A percentile compares a stretch with the other conserved stretches of the same genome.
These are phyloP conservation scores for Cydia strobilella DNA, from an alignment of 1,140 invertebrate genomes.

Conservation along the genomic window DNA sequence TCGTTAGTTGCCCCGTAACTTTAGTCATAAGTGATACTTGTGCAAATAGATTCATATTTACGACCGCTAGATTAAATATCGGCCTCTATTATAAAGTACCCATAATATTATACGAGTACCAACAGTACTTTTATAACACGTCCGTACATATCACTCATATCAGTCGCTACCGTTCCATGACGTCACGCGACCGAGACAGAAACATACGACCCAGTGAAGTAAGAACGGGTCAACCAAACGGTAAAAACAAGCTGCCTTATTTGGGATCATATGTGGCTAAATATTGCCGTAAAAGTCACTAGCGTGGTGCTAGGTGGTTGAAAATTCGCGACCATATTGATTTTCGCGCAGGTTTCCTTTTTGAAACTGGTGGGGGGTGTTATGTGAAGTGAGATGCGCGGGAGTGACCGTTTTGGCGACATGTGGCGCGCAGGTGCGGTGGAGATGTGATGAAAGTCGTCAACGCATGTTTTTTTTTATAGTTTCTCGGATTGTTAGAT, in stretches of 20 bases:
- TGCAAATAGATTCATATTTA: too few species aligned
- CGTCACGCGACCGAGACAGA: conserved; percentile 56
- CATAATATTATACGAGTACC: neutral
- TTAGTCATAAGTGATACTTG: too few species aligned
- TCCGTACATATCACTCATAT: conserved; percentile 36
- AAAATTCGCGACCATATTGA: conserved; percentile 48
- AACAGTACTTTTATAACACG: neutral
- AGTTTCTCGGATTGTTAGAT: conserved; percentile 32
- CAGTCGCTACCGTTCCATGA: conserved; percentile 56
- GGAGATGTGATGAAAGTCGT: conserved; percentile 22
- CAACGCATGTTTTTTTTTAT: conserved; percentile 16
- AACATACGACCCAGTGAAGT: conserved; percentile 11
- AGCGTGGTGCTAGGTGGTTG: conserved; percentile 42
- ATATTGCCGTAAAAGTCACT: conserved; percentile 59
- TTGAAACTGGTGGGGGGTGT: conserved; percentile 43
- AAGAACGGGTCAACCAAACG: conserved; percentile 44
- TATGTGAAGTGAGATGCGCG: conserved; percentile 41
- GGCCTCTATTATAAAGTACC: neutral
- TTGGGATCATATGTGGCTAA: conserved; percentile 69
- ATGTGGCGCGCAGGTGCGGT: conserved; percentile 45
- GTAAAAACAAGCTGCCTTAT: conserved; percentile 69
- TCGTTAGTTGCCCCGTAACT: too few species aligned
- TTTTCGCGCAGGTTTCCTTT: conserved; percentile 52
- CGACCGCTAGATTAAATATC: neutral
- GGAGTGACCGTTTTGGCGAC: conserved; percentile 46